Base-by-base conservation (phyloP, 2,113 vertebrate genomes). In the Oryzias curvinotus region DNA sequence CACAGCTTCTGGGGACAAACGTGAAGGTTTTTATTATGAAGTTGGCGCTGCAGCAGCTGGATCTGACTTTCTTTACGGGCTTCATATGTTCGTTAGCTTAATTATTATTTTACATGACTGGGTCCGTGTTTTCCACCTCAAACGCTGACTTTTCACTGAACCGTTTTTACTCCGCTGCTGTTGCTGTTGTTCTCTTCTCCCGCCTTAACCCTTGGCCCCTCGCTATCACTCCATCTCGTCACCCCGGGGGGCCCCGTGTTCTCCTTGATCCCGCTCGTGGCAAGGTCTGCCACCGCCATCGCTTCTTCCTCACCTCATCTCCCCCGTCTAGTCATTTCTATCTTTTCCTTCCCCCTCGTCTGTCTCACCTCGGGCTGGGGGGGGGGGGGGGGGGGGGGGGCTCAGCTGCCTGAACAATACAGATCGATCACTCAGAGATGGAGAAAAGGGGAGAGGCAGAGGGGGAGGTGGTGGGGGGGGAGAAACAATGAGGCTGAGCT, bases 391-490 rank as follows among this genome's bases (percentile, higher is more conserved):
- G 45, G 45, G 45, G 46, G 46, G 68, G 65, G 79, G 79, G 46
- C 87, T 89, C 91, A 90, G 90, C 84, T 90, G 88, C 77, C 77
- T 52, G 63, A 85, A 85, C 80, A 89, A 89, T 84, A 88, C 69
- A 59, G 81, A 92, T 90, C 84, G 86, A 91, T 91, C 87, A 84
- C 79, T 83, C 74, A 80, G 77, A 75, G 71, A 65, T 53, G 52
- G 64, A 61, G 30, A 50, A 53, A 36, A 15, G 50, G 48, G 23
- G 63, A 28, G 26, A 36, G 53, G 45, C 45, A n/a, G 57, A 36
- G 14, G 50, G 48, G 23, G 63, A 28, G 25, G 52, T 21, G 25
- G 62, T 28, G n/a, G n/a, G 57, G 30, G 52, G 57, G 17, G 49
- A 65, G 62, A 63, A 66, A 78, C 66, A 77, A 64, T 77, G 71